Percentiles rank a stretch among this genome's conserved stretches.
phyloP scores from a whole-genome alignment of 30 jellyfish, hydroid and myxozoan genomes.

The Nemopilema nomurai region DNA sequence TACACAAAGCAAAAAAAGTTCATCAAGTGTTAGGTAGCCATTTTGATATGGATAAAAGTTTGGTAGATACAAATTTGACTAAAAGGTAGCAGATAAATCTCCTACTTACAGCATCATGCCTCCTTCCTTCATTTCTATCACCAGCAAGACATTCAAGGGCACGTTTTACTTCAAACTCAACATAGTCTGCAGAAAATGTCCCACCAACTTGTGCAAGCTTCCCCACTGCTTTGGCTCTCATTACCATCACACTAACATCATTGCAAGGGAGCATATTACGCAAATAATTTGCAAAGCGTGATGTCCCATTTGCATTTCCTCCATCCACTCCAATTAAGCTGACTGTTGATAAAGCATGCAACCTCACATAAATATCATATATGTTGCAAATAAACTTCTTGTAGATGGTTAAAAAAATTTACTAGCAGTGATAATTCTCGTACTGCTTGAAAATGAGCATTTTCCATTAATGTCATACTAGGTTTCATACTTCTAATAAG shows the following conservation, averaged over 20 bases:
- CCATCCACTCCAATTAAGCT: slow-evolving; percentile 94
- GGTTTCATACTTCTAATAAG: too few relatives aligned
- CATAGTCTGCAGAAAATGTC: slow-evolving; percentile 91
- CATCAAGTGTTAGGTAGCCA: background rate
- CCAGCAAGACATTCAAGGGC: slow-evolving; percentile 90
- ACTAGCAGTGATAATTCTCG: too few relatives aligned
- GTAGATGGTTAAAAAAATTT: too few relatives aligned
- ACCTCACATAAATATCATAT: background rate
- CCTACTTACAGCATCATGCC: slow-evolving; percentile 92
- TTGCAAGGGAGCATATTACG: slow-evolving; percentile 91
- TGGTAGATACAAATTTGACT: background rate
- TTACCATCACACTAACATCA: slow-evolving; percentile 90
- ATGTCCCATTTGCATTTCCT: slow-evolving; percentile 90
- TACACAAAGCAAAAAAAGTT: background rate
- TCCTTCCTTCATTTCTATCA: slow-evolving; percentile 87
- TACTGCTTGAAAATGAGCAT: too few relatives aligned
- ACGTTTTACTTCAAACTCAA: slow-evolving; percentile 88
- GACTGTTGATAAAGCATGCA: slow-evolving; percentile 32
- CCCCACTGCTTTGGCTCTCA: slow-evolving; percentile 95
- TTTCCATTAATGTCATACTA: too few relatives aligned
- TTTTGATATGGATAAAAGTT: background rate
- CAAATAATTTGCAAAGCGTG: slow-evolving; percentile 88
- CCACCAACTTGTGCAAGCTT: slow-evolving; percentile 95
- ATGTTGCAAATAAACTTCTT: too few relatives aligned
- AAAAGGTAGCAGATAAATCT: background rate